A percentile compares a stretch with the other conserved stretches of the same genome.
phyloP scores from a whole-genome alignment of 2,797 vertebrate genomes.

The Trachurus trachurus region DNA sequence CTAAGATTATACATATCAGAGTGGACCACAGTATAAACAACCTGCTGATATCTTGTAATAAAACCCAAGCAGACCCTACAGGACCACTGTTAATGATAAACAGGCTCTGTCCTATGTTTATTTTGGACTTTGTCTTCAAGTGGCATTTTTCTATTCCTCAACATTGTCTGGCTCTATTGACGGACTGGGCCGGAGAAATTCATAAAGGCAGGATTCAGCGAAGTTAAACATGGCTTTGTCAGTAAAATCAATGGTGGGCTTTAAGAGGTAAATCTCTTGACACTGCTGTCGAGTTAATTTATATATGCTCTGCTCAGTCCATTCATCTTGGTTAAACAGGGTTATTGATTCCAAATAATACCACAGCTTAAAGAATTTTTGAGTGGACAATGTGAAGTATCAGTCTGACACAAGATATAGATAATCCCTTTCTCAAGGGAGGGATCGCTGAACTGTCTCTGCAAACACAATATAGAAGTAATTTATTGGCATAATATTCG shows the following conservation, averaged over 20 bases:
- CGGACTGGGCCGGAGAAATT: not conserved
- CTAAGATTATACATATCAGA: not conserved
- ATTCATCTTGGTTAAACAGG: slow-evolving; percentile 2
- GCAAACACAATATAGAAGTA: not conserved
- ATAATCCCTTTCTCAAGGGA: not conserved
- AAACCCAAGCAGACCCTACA: not conserved
- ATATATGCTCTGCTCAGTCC: not conserved
- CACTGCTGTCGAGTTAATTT: not conserved
- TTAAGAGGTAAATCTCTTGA: not conserved
- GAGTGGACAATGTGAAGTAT: not conserved
- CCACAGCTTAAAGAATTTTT: not conserved
- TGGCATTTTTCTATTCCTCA: not conserved
- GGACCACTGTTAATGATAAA: not conserved
- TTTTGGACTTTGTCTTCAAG: not conserved
- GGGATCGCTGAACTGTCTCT: not conserved
- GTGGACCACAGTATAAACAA: not conserved
- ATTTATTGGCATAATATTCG: slow-evolving; percentile 11
- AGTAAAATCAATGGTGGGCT: slow-evolving; percentile 22
- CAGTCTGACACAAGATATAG: not conserved
- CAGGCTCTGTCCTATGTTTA: not conserved
- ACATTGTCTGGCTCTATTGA: not conserved
- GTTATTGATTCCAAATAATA: slow-evolving; percentile 21
- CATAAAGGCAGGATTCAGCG: not conserved
- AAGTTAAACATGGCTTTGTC: slow-evolving; percentile 1
- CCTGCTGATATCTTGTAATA: not conserved